A percentile compares a stretch with the other conserved stretches of the same genome.
Evolutionary conservation across 1,140 invertebrate species (phyloP).

Genomic region (Myzus persicae): DNA sequence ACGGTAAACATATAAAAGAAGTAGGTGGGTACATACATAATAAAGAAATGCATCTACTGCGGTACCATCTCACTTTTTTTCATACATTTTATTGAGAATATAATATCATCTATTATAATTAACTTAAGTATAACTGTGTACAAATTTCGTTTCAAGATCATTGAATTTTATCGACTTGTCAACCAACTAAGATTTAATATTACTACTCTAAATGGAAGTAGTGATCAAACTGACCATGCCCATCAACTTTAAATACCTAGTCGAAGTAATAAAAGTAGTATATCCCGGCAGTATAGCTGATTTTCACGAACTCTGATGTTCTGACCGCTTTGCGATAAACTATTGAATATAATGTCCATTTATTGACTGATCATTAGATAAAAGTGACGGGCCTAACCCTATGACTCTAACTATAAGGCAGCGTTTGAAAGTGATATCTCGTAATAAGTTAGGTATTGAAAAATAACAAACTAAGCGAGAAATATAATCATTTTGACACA

Average conservation of each 20-base stretch:
- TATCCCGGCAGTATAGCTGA: neutral
- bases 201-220: neutral
- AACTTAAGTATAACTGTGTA: neutral
- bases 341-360: neutral
- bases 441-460: neutral
- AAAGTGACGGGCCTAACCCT: neutral
- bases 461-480: neutral
- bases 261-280: neutral
- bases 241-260: neutral
- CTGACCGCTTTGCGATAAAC: neutral
- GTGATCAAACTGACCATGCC: neutral
- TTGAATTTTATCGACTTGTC: neutral
- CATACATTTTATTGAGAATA: neutral
- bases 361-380: constrained; percentile 3
- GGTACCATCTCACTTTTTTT: neutral
- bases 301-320: neutral
- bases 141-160: neutral
- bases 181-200: neutral
- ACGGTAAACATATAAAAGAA: neutral
- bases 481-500: constrained; percentile 11
- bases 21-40: no score
- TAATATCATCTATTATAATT: neutral
- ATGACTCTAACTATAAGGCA: no score
- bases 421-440: neutral
- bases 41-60: neutral